Conservation (phyloP, 2,797 vertebrate species). For the Danio albolineatus region DNA sequence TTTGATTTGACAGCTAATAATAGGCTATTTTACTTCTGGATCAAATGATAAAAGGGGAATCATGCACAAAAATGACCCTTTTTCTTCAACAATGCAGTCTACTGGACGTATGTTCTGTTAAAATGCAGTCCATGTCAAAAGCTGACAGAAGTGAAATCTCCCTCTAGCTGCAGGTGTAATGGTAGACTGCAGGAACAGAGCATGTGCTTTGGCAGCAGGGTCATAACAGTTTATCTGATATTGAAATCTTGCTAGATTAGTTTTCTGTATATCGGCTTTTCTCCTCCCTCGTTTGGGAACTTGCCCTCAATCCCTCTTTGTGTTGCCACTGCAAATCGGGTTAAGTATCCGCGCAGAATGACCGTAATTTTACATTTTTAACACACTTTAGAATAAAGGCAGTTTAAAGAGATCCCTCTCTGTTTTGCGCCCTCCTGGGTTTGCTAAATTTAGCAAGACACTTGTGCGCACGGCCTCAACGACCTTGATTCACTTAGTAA, state of each 20-base stretch:
- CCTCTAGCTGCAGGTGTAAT: constrained; percentile 19
- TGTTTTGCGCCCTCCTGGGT: constrained; percentile 31
- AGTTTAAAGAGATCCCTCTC: constrained; percentile 31
- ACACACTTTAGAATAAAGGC: constrained; percentile 27
- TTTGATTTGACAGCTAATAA: too few species aligned
- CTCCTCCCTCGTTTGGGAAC: constrained; percentile 30
- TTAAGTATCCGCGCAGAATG: constrained; percentile 28
- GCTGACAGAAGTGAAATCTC: constrained; percentile 4
- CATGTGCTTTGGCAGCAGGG: constrained; percentile 44
- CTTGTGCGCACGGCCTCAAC: constrained; percentile 22
- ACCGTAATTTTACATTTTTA: constrained; percentile 40
- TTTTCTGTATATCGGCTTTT: constrained; percentile 34
- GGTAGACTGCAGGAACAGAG: constrained; percentile 10
- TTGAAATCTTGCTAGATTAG: constrained; percentile 57
- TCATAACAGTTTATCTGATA: constrained; percentile 47
- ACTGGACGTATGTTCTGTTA: not conserved
- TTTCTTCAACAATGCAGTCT: too few species aligned
- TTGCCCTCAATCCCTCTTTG: constrained; percentile 40
- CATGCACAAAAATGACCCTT: too few species aligned
- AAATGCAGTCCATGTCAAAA: not conserved
- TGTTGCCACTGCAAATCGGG: constrained; percentile 21
- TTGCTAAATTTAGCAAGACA: constrained; percentile 55
- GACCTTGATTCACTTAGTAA: constrained; percentile 50
- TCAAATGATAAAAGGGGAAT: too few species aligned
- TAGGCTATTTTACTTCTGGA: too few species aligned